These are phyloP conservation scores for Dolichopus griseipennis DNA, from an alignment of 2,888 invertebrate species.

Conservation along the genomic window DNA sequence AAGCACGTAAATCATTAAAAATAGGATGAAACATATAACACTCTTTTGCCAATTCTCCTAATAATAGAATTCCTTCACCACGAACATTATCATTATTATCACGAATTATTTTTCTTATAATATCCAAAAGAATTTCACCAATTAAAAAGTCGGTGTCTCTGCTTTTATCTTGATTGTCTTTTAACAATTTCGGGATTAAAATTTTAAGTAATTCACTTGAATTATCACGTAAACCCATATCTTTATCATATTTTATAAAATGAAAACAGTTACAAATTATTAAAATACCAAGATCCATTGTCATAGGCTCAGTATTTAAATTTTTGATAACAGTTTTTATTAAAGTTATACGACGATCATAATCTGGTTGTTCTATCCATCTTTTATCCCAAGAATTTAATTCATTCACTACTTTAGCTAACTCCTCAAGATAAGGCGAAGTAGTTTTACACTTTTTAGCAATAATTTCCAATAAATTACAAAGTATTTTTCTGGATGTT, in stretches of 20 bases:
- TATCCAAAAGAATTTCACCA: constrained; percentile 61
- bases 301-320: constrained; percentile 47
- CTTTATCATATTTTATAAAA: constrained; percentile 67
- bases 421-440: constrained; percentile 38
- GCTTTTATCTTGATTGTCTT: constrained; percentile 46
- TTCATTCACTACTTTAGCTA: constrained; percentile 51
- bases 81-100: constrained; percentile 61
- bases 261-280: constrained; percentile 76
- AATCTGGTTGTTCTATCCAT: constrained; percentile 93
- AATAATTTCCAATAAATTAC: constrained; percentile 54
- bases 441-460: constrained; percentile 39
- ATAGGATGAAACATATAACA: constrained; percentile 63
- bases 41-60: constrained; percentile 68
- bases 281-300: constrained; percentile 58
- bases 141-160: constrained; percentile 58
- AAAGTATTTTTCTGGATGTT: constrained; percentile 59
- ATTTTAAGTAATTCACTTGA: constrained; percentile 64
- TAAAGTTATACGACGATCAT: constrained; percentile 67
- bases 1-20: constrained; percentile 57
- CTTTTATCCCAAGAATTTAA: constrained; percentile 81
- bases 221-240: constrained; percentile 72
- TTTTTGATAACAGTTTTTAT: constrained; percentile 59
- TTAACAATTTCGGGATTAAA: constrained; percentile 56
- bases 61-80: constrained; percentile 67
- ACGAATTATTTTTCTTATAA: constrained; percentile 64